Evolutionary conservation across 2,797 vertebrate genomes (phyloP).

Genomic region (Gobionotothen gibberifrons): DNA sequence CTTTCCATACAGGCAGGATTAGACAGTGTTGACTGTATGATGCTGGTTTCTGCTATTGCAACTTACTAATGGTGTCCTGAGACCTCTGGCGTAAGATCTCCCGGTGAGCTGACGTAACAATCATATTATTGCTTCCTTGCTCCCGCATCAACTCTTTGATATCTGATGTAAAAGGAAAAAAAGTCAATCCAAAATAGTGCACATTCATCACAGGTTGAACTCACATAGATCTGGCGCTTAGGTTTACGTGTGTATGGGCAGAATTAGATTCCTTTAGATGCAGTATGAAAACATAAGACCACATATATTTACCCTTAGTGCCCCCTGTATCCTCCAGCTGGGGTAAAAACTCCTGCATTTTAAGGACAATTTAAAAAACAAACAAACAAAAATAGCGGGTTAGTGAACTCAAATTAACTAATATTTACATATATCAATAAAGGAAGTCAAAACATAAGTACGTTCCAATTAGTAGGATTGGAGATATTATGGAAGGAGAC

Average conservation of each 20-base stretch:
- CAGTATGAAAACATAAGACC: slow-evolving; percentile 6
- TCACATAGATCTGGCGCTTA: not conserved
- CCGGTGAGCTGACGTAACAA: slow-evolving; percentile 87
- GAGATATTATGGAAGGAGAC: not conserved
- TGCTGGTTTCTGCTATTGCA: slow-evolving; percentile 13
- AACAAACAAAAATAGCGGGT: not conserved
- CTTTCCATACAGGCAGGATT: slow-evolving; percentile 15
- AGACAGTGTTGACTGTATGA: slow-evolving; percentile 5
- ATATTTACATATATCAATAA: not conserved
- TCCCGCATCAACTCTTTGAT: slow-evolving; percentile 88
- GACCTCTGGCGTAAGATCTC: slow-evolving; percentile 87
- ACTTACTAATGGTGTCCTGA: slow-evolving; percentile 87
- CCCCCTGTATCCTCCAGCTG: slow-evolving; percentile 87
- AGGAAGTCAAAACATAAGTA: not conserved
- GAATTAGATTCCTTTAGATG: not conserved
- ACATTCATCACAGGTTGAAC: not conserved
- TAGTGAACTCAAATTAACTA: no score
- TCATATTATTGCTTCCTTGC: slow-evolving; percentile 89
- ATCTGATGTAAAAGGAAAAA: slow-evolving; percentile 72
- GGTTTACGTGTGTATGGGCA: not conserved
- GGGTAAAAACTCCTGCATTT: slow-evolving; percentile 88
- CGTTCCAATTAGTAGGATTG: not conserved
- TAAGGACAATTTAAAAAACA: slow-evolving; percentile 20
- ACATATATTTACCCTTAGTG: slow-evolving; percentile 81
- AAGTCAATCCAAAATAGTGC: not conserved